Evolutionary conservation across 2,113 vertebrate genomes (phyloP).

Genomic region (Pontoporia blainvillei): DNA sequence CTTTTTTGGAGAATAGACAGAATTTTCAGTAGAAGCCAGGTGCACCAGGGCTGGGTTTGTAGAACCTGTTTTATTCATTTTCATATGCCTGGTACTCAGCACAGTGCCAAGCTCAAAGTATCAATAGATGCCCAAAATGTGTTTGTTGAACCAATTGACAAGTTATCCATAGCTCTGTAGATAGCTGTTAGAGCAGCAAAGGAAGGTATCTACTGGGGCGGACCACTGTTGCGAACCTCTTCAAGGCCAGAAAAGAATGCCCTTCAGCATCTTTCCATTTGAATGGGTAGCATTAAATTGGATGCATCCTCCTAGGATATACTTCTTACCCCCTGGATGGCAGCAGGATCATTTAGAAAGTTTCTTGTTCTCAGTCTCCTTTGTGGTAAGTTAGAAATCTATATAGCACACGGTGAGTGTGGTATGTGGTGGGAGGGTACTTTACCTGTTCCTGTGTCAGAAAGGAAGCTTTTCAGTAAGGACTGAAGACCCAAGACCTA

Average conservation of each 20-base stretch:
- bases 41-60: neutral
- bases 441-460: neutral
- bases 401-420: neutral
- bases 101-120: neutral
- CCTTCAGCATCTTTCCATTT: neutral
- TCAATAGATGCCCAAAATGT: neutral
- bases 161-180: neutral
- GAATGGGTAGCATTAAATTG: neutral
- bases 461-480: neutral
- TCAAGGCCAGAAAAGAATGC: neutral
- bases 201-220: neutral
- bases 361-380: neutral
- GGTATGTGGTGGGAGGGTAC: neutral
- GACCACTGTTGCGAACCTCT: neutral
- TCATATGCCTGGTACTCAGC: slow-evolving; percentile 2
- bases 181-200: neutral
- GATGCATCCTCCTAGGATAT: neutral
- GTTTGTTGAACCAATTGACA: neutral
- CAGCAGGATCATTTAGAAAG: neutral
- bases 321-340: neutral
- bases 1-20: neutral
- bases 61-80: neutral
- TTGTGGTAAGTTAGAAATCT: neutral
- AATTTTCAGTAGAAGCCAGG: neutral
- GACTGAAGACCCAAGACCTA: neutral